Conservation (phyloP, 2,797 vertebrate species). For the Mus minutoides region DNA sequence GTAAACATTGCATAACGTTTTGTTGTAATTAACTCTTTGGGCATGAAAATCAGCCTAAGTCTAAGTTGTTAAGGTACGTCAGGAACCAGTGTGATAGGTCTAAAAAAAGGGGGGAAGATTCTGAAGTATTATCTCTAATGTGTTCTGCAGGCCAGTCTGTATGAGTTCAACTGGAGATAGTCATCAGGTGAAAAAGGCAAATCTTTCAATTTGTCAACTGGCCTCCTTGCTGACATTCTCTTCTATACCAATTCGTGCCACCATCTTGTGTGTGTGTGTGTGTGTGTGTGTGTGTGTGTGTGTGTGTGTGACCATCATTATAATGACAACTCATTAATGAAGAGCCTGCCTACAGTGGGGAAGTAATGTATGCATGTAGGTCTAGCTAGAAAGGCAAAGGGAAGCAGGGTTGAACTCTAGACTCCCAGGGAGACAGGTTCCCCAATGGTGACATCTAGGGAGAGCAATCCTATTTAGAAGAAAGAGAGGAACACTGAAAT, state of each 20-base stretch:
- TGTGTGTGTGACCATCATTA: neutral
- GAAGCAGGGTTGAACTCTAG: neutral
- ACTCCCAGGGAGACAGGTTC: neutral
- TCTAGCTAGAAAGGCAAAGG: neutral
- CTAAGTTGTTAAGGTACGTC: neutral
- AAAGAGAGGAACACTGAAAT: constrained; percentile 4
- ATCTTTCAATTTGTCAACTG: neutral
- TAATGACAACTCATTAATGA: neutral
- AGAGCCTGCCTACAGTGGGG: too few species aligned
- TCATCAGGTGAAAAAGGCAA: neutral
- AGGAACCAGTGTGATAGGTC: neutral
- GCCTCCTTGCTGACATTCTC: neutral
- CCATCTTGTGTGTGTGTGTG: neutral
- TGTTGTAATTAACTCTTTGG: neutral
- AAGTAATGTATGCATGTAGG: too few species aligned
- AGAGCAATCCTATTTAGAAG: neutral
- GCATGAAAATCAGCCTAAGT: neutral
- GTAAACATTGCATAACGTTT: neutral
- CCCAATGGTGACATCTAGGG: neutral
- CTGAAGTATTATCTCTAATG: neutral
- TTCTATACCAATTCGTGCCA: neutral
- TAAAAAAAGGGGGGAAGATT: neutral
- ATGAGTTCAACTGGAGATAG: neutral
- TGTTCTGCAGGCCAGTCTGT: neutral
- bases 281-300: too few species aligned